Evolutionary conservation across 1,140 invertebrate genomes (phyloP).

Genomic region (Drosophila dunni): DNA sequence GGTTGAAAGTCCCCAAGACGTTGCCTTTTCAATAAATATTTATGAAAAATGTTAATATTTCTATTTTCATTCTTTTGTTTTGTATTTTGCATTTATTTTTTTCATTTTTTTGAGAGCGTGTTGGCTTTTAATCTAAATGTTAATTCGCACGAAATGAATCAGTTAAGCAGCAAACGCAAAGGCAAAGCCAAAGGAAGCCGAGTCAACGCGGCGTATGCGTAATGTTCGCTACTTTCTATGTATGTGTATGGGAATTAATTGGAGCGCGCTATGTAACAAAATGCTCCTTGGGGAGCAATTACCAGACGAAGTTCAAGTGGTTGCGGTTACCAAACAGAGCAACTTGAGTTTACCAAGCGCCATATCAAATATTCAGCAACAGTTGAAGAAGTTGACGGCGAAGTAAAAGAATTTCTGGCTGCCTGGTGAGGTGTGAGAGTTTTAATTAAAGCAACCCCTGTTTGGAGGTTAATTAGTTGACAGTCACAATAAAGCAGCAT

Average conservation of each 20-base stretch:
- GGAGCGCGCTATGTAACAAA: slow-evolving; percentile 58
- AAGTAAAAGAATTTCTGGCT: slow-evolving; percentile 3
- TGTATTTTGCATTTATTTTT: slow-evolving; percentile 15
- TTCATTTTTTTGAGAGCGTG: slow-evolving; percentile 22
- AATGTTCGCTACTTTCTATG: slow-evolving; percentile 32
- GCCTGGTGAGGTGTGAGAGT: slow-evolving; percentile 49
- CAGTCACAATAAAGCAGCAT: slow-evolving; percentile 21
- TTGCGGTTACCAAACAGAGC: slow-evolving; percentile 19
- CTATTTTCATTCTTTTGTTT: slow-evolving; percentile 6
- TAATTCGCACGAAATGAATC: slow-evolving; percentile 76
- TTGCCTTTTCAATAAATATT: slow-evolving; percentile 70
- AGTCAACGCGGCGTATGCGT: slow-evolving; percentile 56
- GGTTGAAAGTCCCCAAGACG: slow-evolving; percentile 35
- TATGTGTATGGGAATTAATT: slow-evolving; percentile 60
- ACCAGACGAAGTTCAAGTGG: slow-evolving; percentile 56
- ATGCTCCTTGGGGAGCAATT: slow-evolving; percentile 70
- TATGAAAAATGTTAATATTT: slow-evolving; percentile 75
- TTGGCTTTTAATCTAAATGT: slow-evolving; percentile 79
- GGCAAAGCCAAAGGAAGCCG: slow-evolving; percentile 2
- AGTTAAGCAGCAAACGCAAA: slow-evolving; percentile 47
- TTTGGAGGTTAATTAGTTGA: slow-evolving; percentile 53
- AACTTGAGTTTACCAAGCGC: slow-evolving; percentile 3
- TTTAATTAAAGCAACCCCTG: slow-evolving; percentile 57
- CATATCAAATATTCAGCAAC: slow-evolving; percentile 30
- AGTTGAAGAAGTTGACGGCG: slow-evolving; percentile 9